Base-by-base conservation (phyloP, 2,113 vertebrate species). In the Tautogolabrus adspersus region DNA sequence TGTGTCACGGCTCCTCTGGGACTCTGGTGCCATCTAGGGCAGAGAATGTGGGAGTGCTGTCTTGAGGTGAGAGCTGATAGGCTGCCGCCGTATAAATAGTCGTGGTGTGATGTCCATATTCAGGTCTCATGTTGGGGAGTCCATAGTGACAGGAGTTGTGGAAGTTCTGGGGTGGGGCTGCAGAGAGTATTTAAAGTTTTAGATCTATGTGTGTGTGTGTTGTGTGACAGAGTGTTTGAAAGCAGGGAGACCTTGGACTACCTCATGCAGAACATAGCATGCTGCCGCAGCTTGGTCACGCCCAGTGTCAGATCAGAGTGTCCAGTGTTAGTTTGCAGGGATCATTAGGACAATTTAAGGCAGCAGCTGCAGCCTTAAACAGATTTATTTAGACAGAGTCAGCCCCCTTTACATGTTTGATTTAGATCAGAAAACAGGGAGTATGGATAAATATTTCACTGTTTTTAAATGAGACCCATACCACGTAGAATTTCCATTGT, bases 11-110 rank as follows among this genome's bases (percentile, higher is more conserved):
- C 38, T 37, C 67, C 70, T 70, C 30, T 18, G 73, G 77, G 72
- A 59, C 84, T 80, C 51, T 92, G 87, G 91, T 85, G 92, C 94
- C 95, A 95, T 94, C 95, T 95, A 94, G 88, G 91, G 95, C 72
- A 90, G 88, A 91, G 90, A 93, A 93, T 92, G 91, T 72, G 83
- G 44, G 79, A 46, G 37, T 87, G 91, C 77, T n/a, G 54, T 63
- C 71, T 66, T 38, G 42, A 74, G 22, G 57, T 10, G 56, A 51
- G 10, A 66, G 66, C 71, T 85, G 84, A 92, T 88, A 89, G 85
- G 82, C 82, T 81, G 77, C 74, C n/a, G 0, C 81, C 83, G 92
- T 94, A 94, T 94, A 94, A 95, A 95, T 95, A 95, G 94, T 95
- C 83, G 23, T 89, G 85, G 87, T 71, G 88, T 77, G 74, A 85